Evolutionary conservation across 2,113 vertebrate genomes (phyloP), one percentile per base, ranked within the genome.

Genomic region (Podarcis raffonei): DNA sequence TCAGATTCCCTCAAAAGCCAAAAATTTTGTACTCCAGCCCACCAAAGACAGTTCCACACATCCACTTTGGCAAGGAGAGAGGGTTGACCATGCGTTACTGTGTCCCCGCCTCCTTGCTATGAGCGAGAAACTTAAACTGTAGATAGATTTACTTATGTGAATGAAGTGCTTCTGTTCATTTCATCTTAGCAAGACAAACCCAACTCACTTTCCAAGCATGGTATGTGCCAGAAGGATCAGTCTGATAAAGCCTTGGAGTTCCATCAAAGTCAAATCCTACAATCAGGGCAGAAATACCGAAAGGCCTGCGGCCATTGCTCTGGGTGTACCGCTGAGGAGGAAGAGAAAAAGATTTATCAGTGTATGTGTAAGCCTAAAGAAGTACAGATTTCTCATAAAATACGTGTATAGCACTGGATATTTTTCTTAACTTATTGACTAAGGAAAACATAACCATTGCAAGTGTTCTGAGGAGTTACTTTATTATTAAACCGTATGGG

Each of bases 251-350:
- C 53, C 97, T 93, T 0, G 98, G 97, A 15, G 97, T 98, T 69
- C 98, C 98, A 25, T 98, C 98, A 0, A 98, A 98, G 93, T 98
- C 98, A 74, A 98, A 98, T 22, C 98, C 98, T 94, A 98, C 97
- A 1, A 98, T 98, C 6, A 98, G 97, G 39, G 98, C 97, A 0
- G 98, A 98, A 93, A 98, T 98, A 4, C 98, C 98, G 2, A 98
- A 98, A 2, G 98, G 98, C 15, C 98, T 95, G 90, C 98, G 98
- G 1, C 98, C 98, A 0, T 98, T 98, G 94, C 98, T 98, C 83
- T 98, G 98, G 0, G 98, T 98, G 69, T 98, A 98, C 23, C 97
- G 97, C 98, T 98, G 93, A 22, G 1, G 37, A 89, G 48, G 68
- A 66, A 83, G 76, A 78, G 65, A 37, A 92, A 11, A 87, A 1